These are phyloP conservation scores for Rousettus madagascariensis DNA, from an alignment of 2,797 vertebrate species.

Conservation along the genomic window DNA sequence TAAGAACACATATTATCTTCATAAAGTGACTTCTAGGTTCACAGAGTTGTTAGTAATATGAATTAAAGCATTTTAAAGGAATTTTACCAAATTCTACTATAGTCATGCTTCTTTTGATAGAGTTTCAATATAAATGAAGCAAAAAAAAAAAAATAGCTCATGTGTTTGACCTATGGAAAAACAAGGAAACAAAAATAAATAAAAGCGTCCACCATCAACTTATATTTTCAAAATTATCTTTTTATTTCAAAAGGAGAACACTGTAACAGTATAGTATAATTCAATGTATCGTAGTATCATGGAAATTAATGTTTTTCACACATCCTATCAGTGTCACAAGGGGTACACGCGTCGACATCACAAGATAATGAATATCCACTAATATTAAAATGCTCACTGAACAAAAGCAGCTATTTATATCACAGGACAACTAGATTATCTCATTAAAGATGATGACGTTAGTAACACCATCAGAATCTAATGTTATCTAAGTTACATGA, in stretches of 20 bases:
- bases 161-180: not conserved
- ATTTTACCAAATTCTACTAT: not conserved
- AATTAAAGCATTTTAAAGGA: not conserved
- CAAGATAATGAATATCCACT: not conserved
- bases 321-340: not conserved
- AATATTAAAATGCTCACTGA: not conserved
- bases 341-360: not conserved
- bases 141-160: not conserved
- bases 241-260: not conserved
- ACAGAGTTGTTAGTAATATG: not conserved
- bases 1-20: not conserved
- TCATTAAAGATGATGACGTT: conserved; percentile 45
- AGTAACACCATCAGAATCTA: not conserved
- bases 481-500: not conserved
- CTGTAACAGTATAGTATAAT: not conserved
- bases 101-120: not conserved
- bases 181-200: not conserved
- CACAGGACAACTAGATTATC: not conserved
- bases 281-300: not conserved
- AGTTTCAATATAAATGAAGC: not conserved
- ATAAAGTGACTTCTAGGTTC: not conserved
- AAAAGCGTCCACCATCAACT: not conserved
- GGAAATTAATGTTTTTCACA: not conserved
- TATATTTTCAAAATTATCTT: not conserved
- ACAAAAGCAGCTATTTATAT: not conserved